Evolutionary conservation across 2,113 vertebrate species (phyloP), one percentile per base, ranked within the genome.

Genomic region (Pogona vitticeps): DNA sequence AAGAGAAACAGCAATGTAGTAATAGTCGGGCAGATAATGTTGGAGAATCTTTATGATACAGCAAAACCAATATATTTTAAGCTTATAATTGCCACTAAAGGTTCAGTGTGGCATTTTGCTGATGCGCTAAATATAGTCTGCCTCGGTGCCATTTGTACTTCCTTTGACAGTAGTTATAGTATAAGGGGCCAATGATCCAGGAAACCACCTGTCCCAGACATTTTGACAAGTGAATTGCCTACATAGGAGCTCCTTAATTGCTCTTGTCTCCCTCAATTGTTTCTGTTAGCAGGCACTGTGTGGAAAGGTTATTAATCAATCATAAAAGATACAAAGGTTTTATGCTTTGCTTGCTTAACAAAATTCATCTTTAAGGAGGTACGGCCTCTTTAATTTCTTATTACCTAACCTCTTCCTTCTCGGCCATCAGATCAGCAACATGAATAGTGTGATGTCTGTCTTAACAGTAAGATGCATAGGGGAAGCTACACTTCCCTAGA

Each of bases 101-200:
- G 95, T 95, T 96, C 95, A 94, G 15, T 0, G 90, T 95, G 96
- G 92, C 93, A 95, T 96, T 96, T 96, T 93, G 91, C 93, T 94
- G 93, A 94, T 91, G 91, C 80, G 89, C 94, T 91, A 89, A 88
- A 95, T 96, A 95, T 94, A 94, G 91, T 33, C 92, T 95, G 93
- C 6, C 31, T 88, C 87, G 93, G 94, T 86, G 81, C 93, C 88
- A 87, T 80, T 92, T 46, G 68, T 38, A 91, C 78, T 56, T 68
- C 61, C 70, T 94, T 89, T 95, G 94, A 95, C 95, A 94, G 93
- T 46, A 80, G 90, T 85, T 89, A 92, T 93, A 87, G 93, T 83
- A 70, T 18, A 85, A 91, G 94, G 95, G 94, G 92, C 79, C 95
- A 90, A 58, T 65, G 91, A 94, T 91, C 92, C 93, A 91, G 92